Conservation (phyloP, 1,140 invertebrate genomes). For the Procambarus clarkii region DNA sequence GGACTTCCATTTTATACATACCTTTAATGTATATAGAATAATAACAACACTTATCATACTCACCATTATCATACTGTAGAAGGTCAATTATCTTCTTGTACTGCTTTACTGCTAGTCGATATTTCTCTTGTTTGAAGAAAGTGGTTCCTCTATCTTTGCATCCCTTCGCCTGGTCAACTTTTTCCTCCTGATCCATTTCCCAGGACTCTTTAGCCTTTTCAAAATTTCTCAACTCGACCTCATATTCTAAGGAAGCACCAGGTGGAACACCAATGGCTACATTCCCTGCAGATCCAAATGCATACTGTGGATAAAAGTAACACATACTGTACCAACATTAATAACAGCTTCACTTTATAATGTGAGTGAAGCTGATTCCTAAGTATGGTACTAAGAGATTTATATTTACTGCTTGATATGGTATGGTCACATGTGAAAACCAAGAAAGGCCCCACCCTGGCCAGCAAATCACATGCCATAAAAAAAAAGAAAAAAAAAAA, state of each 20-base stretch:
- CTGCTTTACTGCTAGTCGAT: slow-evolving; percentile 88
- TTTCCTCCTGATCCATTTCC: slow-evolving; percentile 86
- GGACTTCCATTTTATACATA: not conserved
- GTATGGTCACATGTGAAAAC: too few relatives aligned
- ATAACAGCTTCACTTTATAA: not conserved
- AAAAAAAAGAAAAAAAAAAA: too few relatives aligned
- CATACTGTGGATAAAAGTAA: slow-evolving; percentile 80
- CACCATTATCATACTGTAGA: slow-evolving; percentile 78
- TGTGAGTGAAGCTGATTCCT: too few relatives aligned
- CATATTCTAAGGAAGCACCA: slow-evolving; percentile 87
- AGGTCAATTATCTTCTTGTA: slow-evolving; percentile 86
- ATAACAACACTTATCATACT: slow-evolving; percentile 25
- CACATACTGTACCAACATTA: not conserved
- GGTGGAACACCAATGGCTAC: slow-evolving; percentile 86
- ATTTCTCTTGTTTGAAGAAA: slow-evolving; percentile 91
- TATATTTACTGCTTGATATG: too few relatives aligned
- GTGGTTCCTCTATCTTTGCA: slow-evolving; percentile 94
- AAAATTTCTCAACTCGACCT: slow-evolving; percentile 87
- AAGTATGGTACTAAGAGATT: too few relatives aligned
- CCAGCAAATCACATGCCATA: too few relatives aligned
- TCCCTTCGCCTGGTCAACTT: slow-evolving; percentile 87
- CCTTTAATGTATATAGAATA: not conserved
- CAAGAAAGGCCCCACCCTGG: too few relatives aligned
- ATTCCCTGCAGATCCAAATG: slow-evolving; percentile 86
- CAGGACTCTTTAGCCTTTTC: slow-evolving; percentile 89